Conservation (phyloP, 2,113 vertebrate genomes). For the Saccopteryx bilineata region DNA sequence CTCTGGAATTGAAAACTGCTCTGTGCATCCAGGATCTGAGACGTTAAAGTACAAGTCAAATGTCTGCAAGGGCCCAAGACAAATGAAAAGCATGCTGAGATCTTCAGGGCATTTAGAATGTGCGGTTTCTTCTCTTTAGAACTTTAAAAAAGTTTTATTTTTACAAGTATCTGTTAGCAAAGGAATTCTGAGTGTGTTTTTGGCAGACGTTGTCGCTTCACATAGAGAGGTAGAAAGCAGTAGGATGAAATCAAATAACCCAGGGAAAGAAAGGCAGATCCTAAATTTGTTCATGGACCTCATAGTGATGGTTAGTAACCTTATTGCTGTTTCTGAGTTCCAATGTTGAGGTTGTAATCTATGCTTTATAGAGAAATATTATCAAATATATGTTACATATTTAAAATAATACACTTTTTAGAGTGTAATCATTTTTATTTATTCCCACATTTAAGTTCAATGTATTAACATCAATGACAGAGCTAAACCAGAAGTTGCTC, state of each 20-base stretch:
- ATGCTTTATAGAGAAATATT: conserved; percentile 16
- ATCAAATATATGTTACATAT: conserved; percentile 20
- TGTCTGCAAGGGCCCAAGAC: neutral
- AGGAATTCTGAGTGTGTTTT: conserved; percentile 77
- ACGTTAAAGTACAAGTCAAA: neutral
- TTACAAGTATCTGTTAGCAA: conserved; percentile 72
- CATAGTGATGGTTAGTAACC: neutral
- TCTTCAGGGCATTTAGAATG: conserved; percentile 54
- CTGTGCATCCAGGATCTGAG: neutral
- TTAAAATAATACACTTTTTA: neutral
- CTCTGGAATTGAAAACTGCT: neutral
- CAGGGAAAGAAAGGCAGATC: conserved; percentile 19
- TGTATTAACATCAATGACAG: neutral
- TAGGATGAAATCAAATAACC: conserved; percentile 45
- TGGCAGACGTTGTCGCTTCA: conserved; percentile 69
- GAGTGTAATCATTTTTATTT: neutral
- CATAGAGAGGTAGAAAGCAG: conserved; percentile 56
- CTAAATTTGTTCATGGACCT: conserved; percentile 1
- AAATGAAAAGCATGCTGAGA: conserved; percentile 45
- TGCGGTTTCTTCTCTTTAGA: conserved; percentile 67
- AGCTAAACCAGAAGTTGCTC: neutral
- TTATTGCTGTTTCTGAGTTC: neutral
- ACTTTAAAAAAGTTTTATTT: conserved; percentile 77
- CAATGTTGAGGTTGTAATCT: conserved; percentile 2
- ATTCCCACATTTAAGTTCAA: neutral